These are phyloP conservation scores for Ceratina japonica DNA, from an alignment of 1,140 invertebrate genomes.

Conservation along the genomic window DNA sequence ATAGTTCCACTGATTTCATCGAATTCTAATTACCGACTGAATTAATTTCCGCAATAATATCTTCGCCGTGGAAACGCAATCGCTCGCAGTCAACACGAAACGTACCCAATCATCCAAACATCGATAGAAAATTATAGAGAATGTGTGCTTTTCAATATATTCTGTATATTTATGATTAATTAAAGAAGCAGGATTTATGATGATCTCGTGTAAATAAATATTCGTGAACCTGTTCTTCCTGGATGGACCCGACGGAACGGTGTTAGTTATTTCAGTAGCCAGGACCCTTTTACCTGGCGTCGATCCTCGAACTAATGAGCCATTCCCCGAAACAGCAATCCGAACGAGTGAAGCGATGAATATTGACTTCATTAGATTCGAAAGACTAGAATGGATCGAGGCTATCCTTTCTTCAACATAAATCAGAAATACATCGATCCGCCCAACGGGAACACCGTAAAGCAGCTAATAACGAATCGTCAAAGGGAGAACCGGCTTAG, in stretches of 20 bases:
- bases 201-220: too few species aligned
- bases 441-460: too few species aligned
- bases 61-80: neutral
- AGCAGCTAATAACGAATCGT: slow-evolving; percentile 21
- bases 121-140: too few species aligned
- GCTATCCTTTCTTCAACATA: slow-evolving; percentile 20
- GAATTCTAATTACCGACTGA: slow-evolving; percentile 23
- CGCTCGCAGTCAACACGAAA: neutral
- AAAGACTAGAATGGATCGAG: neutral
- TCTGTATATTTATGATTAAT: too few species aligned
- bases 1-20: neutral
- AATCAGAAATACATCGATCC: slow-evolving; percentile 31
- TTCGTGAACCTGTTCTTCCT: neutral
- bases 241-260: neutral
- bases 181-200: too few species aligned
- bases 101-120: neutral
- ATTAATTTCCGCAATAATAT: slow-evolving; percentile 39
- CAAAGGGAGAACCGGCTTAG: neutral
- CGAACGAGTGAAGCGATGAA: slow-evolving; percentile 42
- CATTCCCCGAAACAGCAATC: slow-evolving; percentile 27
- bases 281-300: neutral
- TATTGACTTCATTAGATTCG: slow-evolving; percentile 41
- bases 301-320: slow-evolving; percentile 44
- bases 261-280: neutral
- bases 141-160: too few species aligned